Base-by-base conservation (phyloP, 2,797 vertebrate genomes). In the Onychomys arenicola region DNA sequence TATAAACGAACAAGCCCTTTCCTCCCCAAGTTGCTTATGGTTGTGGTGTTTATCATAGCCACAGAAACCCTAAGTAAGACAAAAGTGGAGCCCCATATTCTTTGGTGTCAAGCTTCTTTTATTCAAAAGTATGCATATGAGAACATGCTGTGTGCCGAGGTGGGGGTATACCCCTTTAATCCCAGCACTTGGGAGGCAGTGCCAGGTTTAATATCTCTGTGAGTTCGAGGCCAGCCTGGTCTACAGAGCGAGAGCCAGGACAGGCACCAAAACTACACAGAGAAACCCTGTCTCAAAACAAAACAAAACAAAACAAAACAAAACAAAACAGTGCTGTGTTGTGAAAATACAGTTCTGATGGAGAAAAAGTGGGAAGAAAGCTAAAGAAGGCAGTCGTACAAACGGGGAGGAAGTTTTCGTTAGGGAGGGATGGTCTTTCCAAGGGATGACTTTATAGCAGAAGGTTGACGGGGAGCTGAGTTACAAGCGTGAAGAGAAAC, bases 341-440 rank as follows among this genome's bases (percentile, higher is more conserved):
- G 13, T 73, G 3, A 83, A 96, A 78, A 75, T 83, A 84, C 10
- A 84, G 40, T 76, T 85, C 63, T 88, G 87, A 67, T 80, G 78
- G 13, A 81, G 80, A 89, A 94, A 90, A 27, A 73, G 67, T 83
- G 55, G 59, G 85, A 86, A 92, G 90, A 73, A 89, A 86, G 57
- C n/a, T 17, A n/a, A 17, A 69, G 67, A 69, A 67, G 57, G 61
- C 63, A 67, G 9, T 80, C 59, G 2, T 78, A 43, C 34, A 52
- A n/a, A 77, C 21, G 65, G 29, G 75, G 57, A 89, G 52, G 81
- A 67, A 65, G 37, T 57, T 65, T 59, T 85, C 82, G 27, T 77
- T 92, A n/a, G 34, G 71, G 63, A 49, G 80, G 49, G 25, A 10
- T 95, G 73, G 16, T 63, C 12, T 91, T 80, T 89, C 16, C 5